Base-by-base conservation (phyloP, 1,140 invertebrate species). In the Drosophila watanabei region DNA sequence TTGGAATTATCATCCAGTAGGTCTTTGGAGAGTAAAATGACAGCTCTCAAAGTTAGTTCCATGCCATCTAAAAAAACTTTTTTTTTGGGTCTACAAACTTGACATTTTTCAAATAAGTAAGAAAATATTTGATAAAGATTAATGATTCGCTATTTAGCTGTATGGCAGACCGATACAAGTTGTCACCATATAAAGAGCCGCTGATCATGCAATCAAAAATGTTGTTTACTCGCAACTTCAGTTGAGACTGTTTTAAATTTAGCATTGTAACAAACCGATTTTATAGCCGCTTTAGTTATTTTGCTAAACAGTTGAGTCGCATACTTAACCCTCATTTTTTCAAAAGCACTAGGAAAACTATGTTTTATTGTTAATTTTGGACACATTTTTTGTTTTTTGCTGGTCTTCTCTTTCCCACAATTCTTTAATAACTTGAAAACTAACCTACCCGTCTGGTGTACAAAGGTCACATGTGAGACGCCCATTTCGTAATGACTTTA, bases 51-150 rank as follows among this genome's bases (percentile, higher is more conserved):
- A n/a, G n/a, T 33, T 35, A 54, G 6, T 54, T 54, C n/a, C n/a
- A n/a, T n/a, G n/a, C n/a, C n/a, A n/a, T n/a, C n/a, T n/a, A n/a
- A n/a, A n/a, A n/a, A n/a, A n/a, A n/a, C n/a, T n/a, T n/a, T n/a
- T n/a, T n/a, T n/a, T n/a, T n/a, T n/a, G n/a, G n/a, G n/a, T n/a
- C 30, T 20, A 41, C 56, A 39, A 58, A 41, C 9, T 58, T 30
- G 1, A 30, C n/a, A 30, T 30, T 35, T 41, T 59, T 41, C 1
- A 59, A 2, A 41, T 59, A 18, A 59, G 8, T 43, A 13, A 43
- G 39, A 30, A 30, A 59, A 41, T 30, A 59, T 14, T 59, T 59
- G 0, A 59, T 59, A 30, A 30, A 51, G 0, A 16, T 2, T 6
- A n/a, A 11, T n/a, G 6, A 41, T 41, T 59, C 57, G 37, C 16